Evolutionary conservation across 2,113 vertebrate genomes (phyloP).

Genomic region (Platanista minor): DNA sequence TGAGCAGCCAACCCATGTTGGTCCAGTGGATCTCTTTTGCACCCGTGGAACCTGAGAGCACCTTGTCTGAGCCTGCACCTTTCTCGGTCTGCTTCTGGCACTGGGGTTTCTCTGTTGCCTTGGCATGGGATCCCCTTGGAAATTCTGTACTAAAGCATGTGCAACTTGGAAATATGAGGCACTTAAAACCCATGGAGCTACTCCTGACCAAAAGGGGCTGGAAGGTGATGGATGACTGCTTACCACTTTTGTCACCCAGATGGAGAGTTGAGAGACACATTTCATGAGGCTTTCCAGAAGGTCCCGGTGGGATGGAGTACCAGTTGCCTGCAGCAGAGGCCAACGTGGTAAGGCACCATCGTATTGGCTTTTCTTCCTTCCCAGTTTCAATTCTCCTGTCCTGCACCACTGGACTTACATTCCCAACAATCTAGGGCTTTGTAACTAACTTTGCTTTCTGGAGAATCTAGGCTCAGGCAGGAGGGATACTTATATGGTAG

Average conservation of each 20-base stretch:
- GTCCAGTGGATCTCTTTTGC: background rate
- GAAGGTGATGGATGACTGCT: background rate
- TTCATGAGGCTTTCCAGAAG: background rate
- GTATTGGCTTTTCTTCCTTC: background rate
- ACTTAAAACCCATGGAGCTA: background rate
- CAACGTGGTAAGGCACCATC: background rate
- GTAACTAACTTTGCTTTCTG: background rate
- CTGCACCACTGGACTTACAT: background rate
- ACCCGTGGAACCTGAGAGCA: background rate
- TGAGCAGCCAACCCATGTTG: background rate
- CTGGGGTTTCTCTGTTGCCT: background rate
- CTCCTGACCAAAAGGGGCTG: background rate
- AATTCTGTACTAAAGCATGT: background rate
- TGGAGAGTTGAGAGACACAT: background rate
- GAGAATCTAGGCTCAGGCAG: background rate
- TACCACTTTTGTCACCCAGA: background rate
- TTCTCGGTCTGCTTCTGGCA: background rate
- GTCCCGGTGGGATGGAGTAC: background rate
- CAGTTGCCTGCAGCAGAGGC: background rate
- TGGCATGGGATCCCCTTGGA: background rate
- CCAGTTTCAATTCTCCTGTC: background rate
- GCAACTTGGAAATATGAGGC: background rate
- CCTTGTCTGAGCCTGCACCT: background rate
- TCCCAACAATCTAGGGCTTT: background rate
- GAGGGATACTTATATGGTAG: background rate